Evolutionary conservation across 2,113 vertebrate species (phyloP).

Genomic region (Clupea harengus): DNA sequence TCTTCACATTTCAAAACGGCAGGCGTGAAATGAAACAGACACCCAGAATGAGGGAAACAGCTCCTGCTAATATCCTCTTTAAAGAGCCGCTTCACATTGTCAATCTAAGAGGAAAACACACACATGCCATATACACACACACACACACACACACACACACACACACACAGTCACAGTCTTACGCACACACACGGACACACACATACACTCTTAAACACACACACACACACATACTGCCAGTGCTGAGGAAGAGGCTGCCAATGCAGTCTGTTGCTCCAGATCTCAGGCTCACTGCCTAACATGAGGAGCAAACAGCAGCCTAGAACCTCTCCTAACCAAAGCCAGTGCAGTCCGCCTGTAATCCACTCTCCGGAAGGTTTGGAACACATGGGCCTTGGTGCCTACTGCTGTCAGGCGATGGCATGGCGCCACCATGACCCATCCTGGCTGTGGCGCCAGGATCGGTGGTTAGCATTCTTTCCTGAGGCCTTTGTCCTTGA

Average conservation of each 20-base stretch:
- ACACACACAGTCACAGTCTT: neutral
- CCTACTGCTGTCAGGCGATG: conserved; percentile 46
- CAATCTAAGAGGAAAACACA: conserved; percentile 24
- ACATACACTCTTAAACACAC: neutral
- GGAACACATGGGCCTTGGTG: neutral
- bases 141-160: neutral
- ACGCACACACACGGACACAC: neutral
- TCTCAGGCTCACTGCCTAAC: conserved; percentile 35
- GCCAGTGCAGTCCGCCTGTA: conserved; percentile 43
- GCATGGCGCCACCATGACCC: conserved; percentile 38
- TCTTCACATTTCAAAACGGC: conserved; percentile 54
- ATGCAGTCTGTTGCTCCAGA: conserved; percentile 38
- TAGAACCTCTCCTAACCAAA: conserved; percentile 42
- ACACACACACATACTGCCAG: neutral
- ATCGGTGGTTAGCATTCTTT: conserved; percentile 46
- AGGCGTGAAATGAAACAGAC: conserved; percentile 71
- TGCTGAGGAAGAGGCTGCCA: conserved; percentile 42
- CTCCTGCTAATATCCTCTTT: conserved; percentile 65
- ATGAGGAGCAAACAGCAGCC: conserved; percentile 18
- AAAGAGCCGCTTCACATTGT: conserved; percentile 59
- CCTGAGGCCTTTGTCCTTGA: conserved; percentile 50
- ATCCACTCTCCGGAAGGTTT: conserved; percentile 18
- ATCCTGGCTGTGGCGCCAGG: conserved; percentile 34
- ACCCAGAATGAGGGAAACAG: conserved; percentile 61
- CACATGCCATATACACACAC: neutral